Evolutionary conservation across 2,113 vertebrate genomes (phyloP).

Genomic region (Notechis scutatus): DNA sequence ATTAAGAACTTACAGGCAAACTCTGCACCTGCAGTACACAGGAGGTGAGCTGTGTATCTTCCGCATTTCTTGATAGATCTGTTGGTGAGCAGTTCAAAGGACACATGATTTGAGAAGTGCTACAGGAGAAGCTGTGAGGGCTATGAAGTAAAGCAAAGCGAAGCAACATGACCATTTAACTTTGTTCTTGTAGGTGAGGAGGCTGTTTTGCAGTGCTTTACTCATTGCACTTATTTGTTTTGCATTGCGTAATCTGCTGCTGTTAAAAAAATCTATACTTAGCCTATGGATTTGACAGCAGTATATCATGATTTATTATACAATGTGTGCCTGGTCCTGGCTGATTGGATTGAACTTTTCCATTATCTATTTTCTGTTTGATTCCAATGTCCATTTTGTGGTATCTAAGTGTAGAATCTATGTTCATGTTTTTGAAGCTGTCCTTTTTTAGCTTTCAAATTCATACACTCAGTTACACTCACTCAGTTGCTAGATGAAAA

Average conservation of each 20-base stretch:
- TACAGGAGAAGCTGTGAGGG: not conserved
- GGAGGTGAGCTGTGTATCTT: not conserved
- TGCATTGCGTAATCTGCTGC: not conserved
- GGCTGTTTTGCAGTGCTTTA: not conserved
- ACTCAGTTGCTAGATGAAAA: not conserved
- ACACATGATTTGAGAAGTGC: not conserved
- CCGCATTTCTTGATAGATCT: not conserved
- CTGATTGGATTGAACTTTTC: not conserved
- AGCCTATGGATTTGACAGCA: not conserved
- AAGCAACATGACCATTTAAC: not conserved
- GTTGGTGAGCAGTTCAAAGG: not conserved
- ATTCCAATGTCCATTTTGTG: not conserved
- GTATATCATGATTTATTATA: not conserved
- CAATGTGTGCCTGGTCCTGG: not conserved
- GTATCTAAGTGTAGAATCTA: not conserved
- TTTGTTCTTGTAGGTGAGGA: not conserved
- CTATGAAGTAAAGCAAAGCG: not conserved
- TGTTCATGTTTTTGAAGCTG: not conserved
- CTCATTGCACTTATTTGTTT: not conserved
- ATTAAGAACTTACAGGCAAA: slow-evolving; percentile 6
- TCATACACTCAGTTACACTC: not conserved
- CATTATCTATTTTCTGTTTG: not conserved
- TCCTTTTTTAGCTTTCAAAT: not conserved
- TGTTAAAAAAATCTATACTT: not conserved
- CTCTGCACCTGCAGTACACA: not conserved